Base-by-base conservation (phyloP, 2,888 invertebrate species). In the Tillus elongatus region DNA sequence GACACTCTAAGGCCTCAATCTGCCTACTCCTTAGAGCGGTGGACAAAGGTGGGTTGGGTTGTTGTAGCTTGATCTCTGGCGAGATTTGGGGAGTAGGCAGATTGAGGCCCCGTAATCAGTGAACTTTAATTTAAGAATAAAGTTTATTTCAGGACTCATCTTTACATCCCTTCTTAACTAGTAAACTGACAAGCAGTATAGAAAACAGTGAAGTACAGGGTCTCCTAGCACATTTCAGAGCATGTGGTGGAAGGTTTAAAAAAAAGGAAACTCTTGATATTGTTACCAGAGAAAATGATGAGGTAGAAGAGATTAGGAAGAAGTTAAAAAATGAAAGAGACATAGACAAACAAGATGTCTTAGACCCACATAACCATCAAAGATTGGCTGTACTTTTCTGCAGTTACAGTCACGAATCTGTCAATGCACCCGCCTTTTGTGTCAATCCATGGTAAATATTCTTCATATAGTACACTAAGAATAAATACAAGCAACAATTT, bases 301-400 rank as follows among this genome's bases (percentile, higher is more conserved):
- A 53, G 36, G 52, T 50, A 29, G 50, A 49, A 2, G 56, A 58
- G 31, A 44, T 49, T 3, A 37, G 52, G 50, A 30, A 61, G 56
- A 49, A 52, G 47, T 4, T 58, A 16, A 43, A 43, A 15, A 42
- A 36, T 31, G 49, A 50, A 3, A 30, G 19, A 14, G 44, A 49
- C 30, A 36, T 37, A 14, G 42, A 43, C 34, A 45, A 47, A 31
- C 46, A 56, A 12, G 90, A 91, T 61, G 85, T 86, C 1, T 66
- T 90, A 13, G 82, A 87, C 50, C 81, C 86, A 0, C 75, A 74
- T 43, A 82, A 82, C 61, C 90, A 90, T 58, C 96, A 97, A 67
- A 73, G 82, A 32, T 68, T 97, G 33, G 80, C 88, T 3, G 83
- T 97, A 19, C 69, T 96, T 37, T 85, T 95, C 58, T 95, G 90